Base-by-base conservation (phyloP, 2,888 invertebrate genomes). In the Xanthia icteritia region DNA sequence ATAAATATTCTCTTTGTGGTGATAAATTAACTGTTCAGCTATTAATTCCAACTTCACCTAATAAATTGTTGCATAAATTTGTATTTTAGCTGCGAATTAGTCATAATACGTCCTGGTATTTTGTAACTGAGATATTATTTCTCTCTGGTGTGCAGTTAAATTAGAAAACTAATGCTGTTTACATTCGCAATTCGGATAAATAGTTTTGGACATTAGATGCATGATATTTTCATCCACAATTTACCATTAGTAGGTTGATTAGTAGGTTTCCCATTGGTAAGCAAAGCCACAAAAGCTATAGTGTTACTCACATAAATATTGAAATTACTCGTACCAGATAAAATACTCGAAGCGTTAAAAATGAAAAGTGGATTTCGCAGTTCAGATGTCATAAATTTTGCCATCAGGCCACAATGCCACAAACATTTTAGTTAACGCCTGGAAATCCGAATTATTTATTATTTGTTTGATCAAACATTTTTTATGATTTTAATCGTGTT, bases 291-390 rank as follows among this genome's bases (percentile, higher is more conserved):
- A n/a, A 42, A 17, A 42, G n/a, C 27, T 11, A 3, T 27, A 42
- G n/a, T 39, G 8, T 61, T 39, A 39, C 6, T 13, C n/a, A 56
- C n/a, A 27, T 4, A 15, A 27, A 58, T 39, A 39, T 39, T 27
- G 3, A 11, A 69, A 42, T 23, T 5, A 42, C 39, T 20, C 8
- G 17, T 42, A 42, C 11, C n/a, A 63, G n/a, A 63, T 42, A 54
- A 68, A 72, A 39, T 20, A n/a, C 45, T 36, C 31, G 60, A 17
- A 31, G 17, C 36, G 15, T 20, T 36, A 17, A 48, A 61, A 69
- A 83, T 58, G 42, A 70, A 77, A 73, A 73, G 78, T 83, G 66
- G 70, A 58, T 70, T 73, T 82, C 36, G 27, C 31, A 77, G 69
- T 63, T 51, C 51, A 56, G 45, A 45, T 70, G 58, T 45, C 42